Evolutionary conservation across 2,113 vertebrate genomes (phyloP).

Genomic region (Phodopus roborovskii): DNA sequence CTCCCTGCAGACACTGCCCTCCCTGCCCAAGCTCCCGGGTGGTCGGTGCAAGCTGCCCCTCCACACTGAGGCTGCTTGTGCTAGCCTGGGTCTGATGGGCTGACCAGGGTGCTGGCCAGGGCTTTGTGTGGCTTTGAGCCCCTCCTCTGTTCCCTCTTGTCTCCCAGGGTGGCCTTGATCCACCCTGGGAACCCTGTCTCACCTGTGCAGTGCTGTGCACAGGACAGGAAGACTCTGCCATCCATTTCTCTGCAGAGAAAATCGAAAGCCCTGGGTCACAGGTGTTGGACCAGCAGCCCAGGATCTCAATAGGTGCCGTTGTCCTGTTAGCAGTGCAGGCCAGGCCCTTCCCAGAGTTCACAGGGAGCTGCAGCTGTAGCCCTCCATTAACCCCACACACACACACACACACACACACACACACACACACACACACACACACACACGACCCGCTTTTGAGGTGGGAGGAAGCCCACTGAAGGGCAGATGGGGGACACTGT

Average conservation of each 20-base stretch:
- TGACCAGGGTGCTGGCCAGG: not conserved
- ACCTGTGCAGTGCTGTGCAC: not conserved
- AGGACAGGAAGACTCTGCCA: no score
- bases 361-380: not conserved
- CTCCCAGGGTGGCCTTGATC: not conserved
- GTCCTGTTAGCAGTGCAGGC: not conserved
- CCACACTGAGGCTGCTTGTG: not conserved
- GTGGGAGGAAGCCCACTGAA: not conserved
- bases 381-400: fast-evolving
- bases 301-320: fast-evolving
- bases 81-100: no score
- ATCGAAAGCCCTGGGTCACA: fast-evolving
- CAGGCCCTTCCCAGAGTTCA: not conserved
- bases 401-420: no score
- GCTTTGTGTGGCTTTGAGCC: not conserved
- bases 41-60: not conserved
- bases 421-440: fast-evolving
- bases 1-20: not conserved
- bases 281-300: not conserved
- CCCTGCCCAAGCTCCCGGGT: no score
- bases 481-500: not conserved
- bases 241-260: not conserved
- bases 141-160: not conserved
- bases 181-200: not conserved
- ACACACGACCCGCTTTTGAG: not conserved